Evolutionary conservation across 2,797 vertebrate genomes (phyloP), one percentile per base, ranked within the genome.

Genomic region (Notolabrus celidotus): DNA sequence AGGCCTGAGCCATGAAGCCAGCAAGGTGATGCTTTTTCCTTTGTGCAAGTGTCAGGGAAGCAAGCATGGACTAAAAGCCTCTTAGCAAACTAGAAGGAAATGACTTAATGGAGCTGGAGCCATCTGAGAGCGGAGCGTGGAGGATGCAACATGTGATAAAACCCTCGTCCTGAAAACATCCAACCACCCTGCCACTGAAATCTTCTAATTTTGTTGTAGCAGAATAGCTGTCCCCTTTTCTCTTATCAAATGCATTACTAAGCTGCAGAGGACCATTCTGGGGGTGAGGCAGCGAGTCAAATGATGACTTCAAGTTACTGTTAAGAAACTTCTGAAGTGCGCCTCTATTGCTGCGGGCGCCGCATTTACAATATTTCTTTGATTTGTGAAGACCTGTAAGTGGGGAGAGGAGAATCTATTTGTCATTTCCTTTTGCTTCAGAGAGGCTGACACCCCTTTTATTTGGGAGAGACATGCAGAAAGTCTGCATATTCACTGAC

Each of bases 41-140:
- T 86, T 71, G 55, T 79, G 63, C 61, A 78, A 79, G 77, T 88
- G 82, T 88, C 77, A 85, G 69, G 53, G 74, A 88, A 71, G 77
- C 86, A 90, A 81, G 61, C 78, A 63, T 69, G 50, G 88, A 83
- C 92, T 95, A 93, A 94, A 95, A 94, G 92, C 92, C 88, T 94
- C 80, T 93, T 89, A 86, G 87, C 85, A 91, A 92, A 88, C 69
- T 72, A 80, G 77, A 82, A 91, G 89, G 84, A 93, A 95, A 94
- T 93, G 65, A 94, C 89, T 94, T 93, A 93, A 94, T 95, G 93
- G 93, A 88, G 85, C 85, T 79, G 55, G 62, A 83, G 79, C 82
- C 58, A 51, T 91, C 79, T 83, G 76, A 85, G 86, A 91, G 82
- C 80, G 80, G 82, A 89, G 80, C 63, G 67, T 52, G 64, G 70